Base-by-base conservation (phyloP, 2,797 vertebrate species). In the Hemitrygon akajei region DNA sequence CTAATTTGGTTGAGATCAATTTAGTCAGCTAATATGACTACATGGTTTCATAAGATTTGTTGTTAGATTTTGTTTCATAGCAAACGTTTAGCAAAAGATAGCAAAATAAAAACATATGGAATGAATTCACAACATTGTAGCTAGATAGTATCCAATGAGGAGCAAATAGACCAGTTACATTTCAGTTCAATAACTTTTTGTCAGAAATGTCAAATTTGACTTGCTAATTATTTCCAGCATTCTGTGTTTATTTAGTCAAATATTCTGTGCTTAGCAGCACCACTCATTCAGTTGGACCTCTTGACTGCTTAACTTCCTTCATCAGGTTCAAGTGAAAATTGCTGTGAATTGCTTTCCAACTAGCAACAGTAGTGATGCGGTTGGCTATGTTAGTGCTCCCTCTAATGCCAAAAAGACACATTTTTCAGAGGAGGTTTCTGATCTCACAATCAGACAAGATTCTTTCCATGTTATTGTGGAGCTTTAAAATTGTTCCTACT, bases 381-480 rank as follows among this genome's bases (percentile, higher is more conserved):
- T n/a, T 47, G 47, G 69, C 40, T 75, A 93, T 73, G 91, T 93
- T 76, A 93, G 69, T 73, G 71, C 91, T 93, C 91, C 73, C 47
- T 93, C 91, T 93, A 47, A 75, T 16, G 69, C 47, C 40, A 47
- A 47, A 75, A 76, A 7, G 20, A 63, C 20, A 1, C 27, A 75
- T 73, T 58, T 93, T 7, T 93, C 40, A 58, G 37, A 56, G 69
- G 69, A 73, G 73, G 91, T 73, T 34, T 40, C 4, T 0, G 2
- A 30, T 30, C 82, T 87, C 60, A 56, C 58, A n/a, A 22, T 69
- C 86, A 60, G 27, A 86, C 30, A 58, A 69, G 25, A 73, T 56
- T 25, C 40, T 76, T 93, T 58, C 71, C 0, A 20, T 37, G 7
- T 30, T 71, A n/a, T 93, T 40, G 3, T 92, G 37, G 25, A 92